Evolutionary conservation across 2,888 invertebrate genomes (phyloP).

Genomic region (Clostera curtula): DNA sequence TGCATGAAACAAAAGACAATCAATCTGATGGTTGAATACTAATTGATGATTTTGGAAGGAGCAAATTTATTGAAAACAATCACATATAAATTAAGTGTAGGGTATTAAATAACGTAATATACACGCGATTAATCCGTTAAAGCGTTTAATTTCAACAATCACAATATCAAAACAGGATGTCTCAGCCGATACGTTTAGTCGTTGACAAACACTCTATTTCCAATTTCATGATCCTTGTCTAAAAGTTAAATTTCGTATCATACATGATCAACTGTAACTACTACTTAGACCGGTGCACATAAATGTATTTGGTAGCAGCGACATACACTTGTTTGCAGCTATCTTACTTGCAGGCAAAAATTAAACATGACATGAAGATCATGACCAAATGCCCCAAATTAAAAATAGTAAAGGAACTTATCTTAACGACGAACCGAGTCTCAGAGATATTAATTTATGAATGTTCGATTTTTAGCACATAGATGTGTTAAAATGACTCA

Average conservation of each 20-base stretch:
- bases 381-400: conserved; percentile 42
- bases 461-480: too few relatives aligned
- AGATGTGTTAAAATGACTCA: conserved; percentile 30
- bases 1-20: conserved; percentile 13
- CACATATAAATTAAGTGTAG: too few relatives aligned
- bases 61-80: too few relatives aligned
- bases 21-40: neutral
- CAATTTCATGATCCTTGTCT: neutral
- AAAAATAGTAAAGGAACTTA: conserved; percentile 7
- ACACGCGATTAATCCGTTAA: too few relatives aligned
- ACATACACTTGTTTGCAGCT: conserved; percentile 43
- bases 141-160: too few relatives aligned
- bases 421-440: neutral
- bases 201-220: too few relatives aligned
- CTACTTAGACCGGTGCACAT: conserved; percentile 39
- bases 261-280: conserved; percentile 34
- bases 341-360: conserved; percentile 36
- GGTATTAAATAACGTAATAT: too few relatives aligned
- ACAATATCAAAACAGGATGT: too few relatives aligned
- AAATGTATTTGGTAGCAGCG: conserved; percentile 30
- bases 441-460: too few relatives aligned
- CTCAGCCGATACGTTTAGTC: too few relatives aligned
- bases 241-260: conserved; percentile 21
- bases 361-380: conserved; percentile 13
- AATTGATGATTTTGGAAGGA: too few relatives aligned